phyloP scores from a whole-genome alignment of 2,888 invertebrate genomes.

The Drosophila multiciliata region DNA sequence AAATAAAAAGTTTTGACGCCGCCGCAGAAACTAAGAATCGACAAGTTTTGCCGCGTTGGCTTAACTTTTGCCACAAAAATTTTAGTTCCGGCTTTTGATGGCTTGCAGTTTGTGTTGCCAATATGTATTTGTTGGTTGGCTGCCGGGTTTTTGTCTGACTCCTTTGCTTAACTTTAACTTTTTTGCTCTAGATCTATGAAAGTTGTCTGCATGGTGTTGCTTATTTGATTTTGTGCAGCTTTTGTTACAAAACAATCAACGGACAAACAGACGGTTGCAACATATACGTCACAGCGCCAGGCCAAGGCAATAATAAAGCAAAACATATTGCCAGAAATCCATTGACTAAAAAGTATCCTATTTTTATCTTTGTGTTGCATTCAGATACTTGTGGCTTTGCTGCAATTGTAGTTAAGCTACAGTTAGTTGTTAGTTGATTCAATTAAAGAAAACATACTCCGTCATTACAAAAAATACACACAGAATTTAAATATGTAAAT shows the following conservation, averaged over 20 bases:
- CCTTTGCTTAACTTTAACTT: conserved; percentile 53
- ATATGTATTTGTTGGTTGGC: conserved; percentile 58
- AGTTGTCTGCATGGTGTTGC: conserved; percentile 67
- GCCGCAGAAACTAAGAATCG: conserved; percentile 69
- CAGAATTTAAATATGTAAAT: not conserved
- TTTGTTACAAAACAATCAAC: conserved; percentile 64
- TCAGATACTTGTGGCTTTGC: not conserved
- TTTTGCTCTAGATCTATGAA: conserved; percentile 39
- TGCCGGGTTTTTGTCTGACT: conserved; percentile 19
- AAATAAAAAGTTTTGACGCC: conserved; percentile 66
- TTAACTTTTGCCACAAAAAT: conserved; percentile 78
- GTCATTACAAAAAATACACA: not conserved
- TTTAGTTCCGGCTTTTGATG: conserved; percentile 78
- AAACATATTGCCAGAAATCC: not conserved
- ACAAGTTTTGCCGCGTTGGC: conserved; percentile 77
- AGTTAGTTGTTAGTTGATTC: not conserved
- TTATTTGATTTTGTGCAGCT: conserved; percentile 74
- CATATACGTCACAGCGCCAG: conserved; percentile 60
- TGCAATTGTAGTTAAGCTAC: not conserved
- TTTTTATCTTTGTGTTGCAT: not conserved
- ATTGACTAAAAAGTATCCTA: not conserved
- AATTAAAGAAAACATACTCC: not conserved
- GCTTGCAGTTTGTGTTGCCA: conserved; percentile 68
- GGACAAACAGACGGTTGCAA: conserved; percentile 28
- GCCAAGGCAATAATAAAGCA: conserved; percentile 29